Conservation (phyloP, 2,113 vertebrate genomes). For the Oceanodroma tethys region DNA sequence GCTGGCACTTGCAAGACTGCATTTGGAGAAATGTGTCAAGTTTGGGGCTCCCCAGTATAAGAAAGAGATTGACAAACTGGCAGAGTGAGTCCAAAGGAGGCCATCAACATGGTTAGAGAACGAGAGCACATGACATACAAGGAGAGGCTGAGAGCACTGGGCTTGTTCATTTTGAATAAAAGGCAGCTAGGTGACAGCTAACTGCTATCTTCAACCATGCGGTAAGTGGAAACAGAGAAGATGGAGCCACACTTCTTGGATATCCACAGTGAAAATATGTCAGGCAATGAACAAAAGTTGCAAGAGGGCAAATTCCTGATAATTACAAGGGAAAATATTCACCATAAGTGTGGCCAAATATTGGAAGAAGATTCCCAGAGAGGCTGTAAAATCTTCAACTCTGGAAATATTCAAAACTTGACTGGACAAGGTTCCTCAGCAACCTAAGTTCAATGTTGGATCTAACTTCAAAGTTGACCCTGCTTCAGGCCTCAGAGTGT, state of each 20-base stretch:
- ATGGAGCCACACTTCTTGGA: background rate
- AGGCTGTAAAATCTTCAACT: background rate
- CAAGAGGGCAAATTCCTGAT: background rate
- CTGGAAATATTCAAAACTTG: background rate
- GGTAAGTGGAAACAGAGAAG: background rate
- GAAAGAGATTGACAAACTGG: background rate
- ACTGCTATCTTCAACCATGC: background rate
- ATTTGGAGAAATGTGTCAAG: background rate
- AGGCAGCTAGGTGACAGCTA: background rate
- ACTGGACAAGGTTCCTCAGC: background rate
- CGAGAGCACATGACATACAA: background rate
- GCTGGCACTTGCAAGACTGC: background rate
- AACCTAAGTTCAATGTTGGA: background rate
- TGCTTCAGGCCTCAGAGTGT: background rate
- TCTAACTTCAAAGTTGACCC: background rate
- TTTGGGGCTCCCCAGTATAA: background rate
- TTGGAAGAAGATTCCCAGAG: background rate
- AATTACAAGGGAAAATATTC: background rate
- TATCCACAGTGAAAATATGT: background rate
- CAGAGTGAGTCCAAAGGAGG: background rate
- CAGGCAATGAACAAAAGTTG: background rate
- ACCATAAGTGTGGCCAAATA: background rate
- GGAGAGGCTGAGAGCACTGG: background rate
- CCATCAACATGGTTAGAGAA: background rate
- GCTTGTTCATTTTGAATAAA: background rate